These are phyloP conservation scores for Musca vetustissima DNA, from an alignment of 1,140 invertebrate species.

Conservation along the genomic window DNA sequence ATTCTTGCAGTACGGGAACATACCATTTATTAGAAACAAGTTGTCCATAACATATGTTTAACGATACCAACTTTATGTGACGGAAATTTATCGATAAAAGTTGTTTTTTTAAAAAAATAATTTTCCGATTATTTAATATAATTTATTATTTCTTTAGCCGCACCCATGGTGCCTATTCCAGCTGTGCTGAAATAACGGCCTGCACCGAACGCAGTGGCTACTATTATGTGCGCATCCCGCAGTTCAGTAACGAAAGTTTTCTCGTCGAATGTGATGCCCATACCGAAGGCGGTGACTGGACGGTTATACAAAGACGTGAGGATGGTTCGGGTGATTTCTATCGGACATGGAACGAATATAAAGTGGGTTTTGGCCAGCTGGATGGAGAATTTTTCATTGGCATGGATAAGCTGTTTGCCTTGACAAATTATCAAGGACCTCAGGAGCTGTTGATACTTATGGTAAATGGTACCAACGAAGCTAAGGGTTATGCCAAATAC, in stretches of 20 bases:
- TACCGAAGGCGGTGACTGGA: constrained; percentile 2
- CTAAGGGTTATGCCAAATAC: constrained; percentile 63
- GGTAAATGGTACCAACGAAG: constrained; percentile 57
- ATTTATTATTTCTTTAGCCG: too few relatives aligned
- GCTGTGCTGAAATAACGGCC: background rate
- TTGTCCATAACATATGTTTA: too few relatives aligned
- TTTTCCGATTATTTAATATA: too few relatives aligned
- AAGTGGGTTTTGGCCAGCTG: constrained; percentile 64
- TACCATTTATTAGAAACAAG: too few relatives aligned
- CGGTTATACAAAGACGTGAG: constrained; percentile 63
- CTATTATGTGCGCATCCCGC: background rate
- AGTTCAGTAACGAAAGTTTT: background rate
- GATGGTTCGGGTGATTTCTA: constrained; percentile 67
- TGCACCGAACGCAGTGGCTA: background rate
- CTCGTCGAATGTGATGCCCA: background rate
- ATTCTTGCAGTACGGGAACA: too few relatives aligned
- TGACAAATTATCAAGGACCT: constrained; percentile 61
- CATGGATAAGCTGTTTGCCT: constrained; percentile 61
- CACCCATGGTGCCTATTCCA: too few relatives aligned
- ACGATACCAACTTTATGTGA: too few relatives aligned
- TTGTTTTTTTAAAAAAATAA: too few relatives aligned
- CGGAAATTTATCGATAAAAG: too few relatives aligned
- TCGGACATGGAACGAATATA: constrained; percentile 65
- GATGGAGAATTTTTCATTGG: constrained; percentile 67
- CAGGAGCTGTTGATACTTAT: constrained; percentile 67